Evolutionary conservation across 2,888 invertebrate species (phyloP).

Genomic region (Gymnoscelis rufifasciata): DNA sequence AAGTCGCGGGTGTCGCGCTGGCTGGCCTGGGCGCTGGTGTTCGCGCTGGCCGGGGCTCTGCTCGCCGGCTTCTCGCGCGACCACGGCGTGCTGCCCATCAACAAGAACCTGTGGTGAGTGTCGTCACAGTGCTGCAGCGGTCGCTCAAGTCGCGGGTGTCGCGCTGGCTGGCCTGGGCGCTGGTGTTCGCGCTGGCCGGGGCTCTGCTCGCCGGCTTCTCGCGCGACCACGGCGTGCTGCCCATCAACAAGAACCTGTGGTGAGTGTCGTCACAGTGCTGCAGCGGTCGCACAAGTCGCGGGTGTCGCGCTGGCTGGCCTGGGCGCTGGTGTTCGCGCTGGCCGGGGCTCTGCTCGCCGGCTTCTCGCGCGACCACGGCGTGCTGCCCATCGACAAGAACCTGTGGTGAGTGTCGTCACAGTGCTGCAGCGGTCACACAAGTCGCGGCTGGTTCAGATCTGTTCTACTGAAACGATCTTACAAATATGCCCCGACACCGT

Average conservation of each 20-base stretch:
- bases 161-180: constrained; percentile 88
- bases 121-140: constrained; percentile 44
- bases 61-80: constrained; percentile 87
- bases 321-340: constrained; percentile 83
- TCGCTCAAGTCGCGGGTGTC: constrained; percentile 79
- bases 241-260: constrained; percentile 97
- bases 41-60: constrained; percentile 83
- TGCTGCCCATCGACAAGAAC: constrained; percentile 95
- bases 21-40: constrained; percentile 84
- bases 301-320: constrained; percentile 86
- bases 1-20: constrained; percentile 84
- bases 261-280: constrained; percentile 66
- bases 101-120: constrained; percentile 94
- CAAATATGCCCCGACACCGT: no score
- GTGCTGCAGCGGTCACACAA: constrained; percentile 65
- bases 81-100: constrained; percentile 90
- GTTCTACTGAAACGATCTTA: no score
- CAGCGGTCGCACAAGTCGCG: constrained; percentile 76
- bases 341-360: constrained; percentile 86
- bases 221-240: constrained; percentile 87
- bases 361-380: constrained; percentile 86
- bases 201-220: constrained; percentile 86
- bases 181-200: constrained; percentile 83
- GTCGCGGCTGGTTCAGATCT: constrained; percentile 81
- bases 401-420: constrained; percentile 91